Conservation (phyloP, 1,140 invertebrate species). For the Olivierus martensii region DNA sequence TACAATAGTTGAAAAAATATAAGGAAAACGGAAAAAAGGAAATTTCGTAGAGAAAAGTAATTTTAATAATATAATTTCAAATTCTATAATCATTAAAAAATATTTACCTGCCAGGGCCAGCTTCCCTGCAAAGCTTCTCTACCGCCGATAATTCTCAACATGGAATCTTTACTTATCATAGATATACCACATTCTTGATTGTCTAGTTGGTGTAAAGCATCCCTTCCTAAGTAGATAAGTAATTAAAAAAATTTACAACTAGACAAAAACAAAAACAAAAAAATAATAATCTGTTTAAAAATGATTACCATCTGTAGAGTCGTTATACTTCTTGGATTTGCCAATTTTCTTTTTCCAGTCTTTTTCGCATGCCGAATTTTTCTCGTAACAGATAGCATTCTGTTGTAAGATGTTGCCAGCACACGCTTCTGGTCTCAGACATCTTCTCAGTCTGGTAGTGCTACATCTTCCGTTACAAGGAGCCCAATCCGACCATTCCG, state of each 20-base stretch:
- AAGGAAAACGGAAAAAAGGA: too few species aligned
- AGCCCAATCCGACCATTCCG: slow-evolving; percentile 46
- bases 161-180: background rate
- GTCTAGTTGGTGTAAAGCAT: background rate
- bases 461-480: slow-evolving; percentile 42
- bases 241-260: too few species aligned
- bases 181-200: background rate
- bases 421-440: slow-evolving; percentile 55
- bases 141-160: slow-evolving; percentile 69
- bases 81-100: too few species aligned
- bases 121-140: slow-evolving; percentile 53
- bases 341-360: slow-evolving; percentile 34
- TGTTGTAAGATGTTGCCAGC: slow-evolving; percentile 53
- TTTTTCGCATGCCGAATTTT: slow-evolving; percentile 58
- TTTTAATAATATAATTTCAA: too few species aligned
- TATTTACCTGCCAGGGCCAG: slow-evolving; percentile 80
- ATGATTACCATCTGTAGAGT: slow-evolving; percentile 3
- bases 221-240: background rate
- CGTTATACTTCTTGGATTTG: background rate
- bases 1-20: too few species aligned
- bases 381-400: slow-evolving; percentile 67
- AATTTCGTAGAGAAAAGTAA: too few species aligned
- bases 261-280: too few species aligned
- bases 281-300: too few species aligned
- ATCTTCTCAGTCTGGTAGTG: slow-evolving; percentile 49